Evolutionary conservation across 2,888 invertebrate species (phyloP), one percentile per base, ranked within the genome.

Genomic region (Plebejus anna): DNA sequence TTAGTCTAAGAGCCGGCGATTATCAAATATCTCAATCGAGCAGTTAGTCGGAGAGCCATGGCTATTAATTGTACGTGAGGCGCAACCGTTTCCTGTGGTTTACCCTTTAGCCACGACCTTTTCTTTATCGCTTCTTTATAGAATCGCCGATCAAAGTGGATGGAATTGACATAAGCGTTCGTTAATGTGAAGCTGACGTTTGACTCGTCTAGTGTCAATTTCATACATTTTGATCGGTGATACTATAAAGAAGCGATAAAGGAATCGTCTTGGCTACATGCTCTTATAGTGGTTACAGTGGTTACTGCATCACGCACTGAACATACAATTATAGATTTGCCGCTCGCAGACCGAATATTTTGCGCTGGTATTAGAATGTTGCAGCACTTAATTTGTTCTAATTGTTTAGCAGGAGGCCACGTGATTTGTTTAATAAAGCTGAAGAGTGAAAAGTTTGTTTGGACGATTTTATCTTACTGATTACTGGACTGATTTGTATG

Each of bases 51-150:
- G 66, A 36, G 66, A 55, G 47, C 79, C 82, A 80, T 83, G 81
- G 83, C 82, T 84, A 84, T 85, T 83, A 84, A 87, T 88, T 87
- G 86, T 84, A 84, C 83, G 83, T 84, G 82, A 82, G 82, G 82
- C 82, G 82, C 81, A 80, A 81, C 80, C 77, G 84, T 85, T 89
- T 89, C 89, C 89, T 88, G 89, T 86, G 84, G 87, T 89, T 88
- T 77, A 11, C 2, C 9, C 9, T 47, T 47, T 47, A 47, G 47
- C 47, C 47, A 47, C 9, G 47, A 47, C 9, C 2, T 11, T 47
- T 47, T 47, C 9, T 47, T 47, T 47, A 47, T 9, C 2, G 11
- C 47, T 47, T 47, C 2, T 47, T 9, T 9, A 47, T 11, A 47
- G 9, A 47, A 47, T 47, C 47, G 9, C 9, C 47, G 2, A 47